These are phyloP conservation scores for Cheirogaleus medius DNA, from an alignment of 2,113 vertebrate species.

Conservation along the genomic window DNA sequence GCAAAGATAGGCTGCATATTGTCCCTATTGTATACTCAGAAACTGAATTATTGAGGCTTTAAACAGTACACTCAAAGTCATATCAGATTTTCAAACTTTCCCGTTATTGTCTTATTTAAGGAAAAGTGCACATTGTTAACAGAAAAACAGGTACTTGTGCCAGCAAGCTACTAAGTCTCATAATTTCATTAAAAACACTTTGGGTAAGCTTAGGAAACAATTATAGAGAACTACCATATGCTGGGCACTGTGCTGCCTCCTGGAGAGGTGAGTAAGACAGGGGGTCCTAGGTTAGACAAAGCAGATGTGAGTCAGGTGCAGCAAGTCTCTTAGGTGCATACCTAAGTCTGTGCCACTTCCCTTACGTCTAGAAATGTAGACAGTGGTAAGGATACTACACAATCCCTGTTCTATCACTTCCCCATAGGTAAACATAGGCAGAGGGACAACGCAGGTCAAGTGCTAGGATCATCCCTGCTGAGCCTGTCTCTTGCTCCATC, in stretches of 20 bases:
- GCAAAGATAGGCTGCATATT: background rate
- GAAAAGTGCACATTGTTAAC: background rate
- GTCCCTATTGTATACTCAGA: background rate
- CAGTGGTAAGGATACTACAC: background rate
- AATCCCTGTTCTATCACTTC: background rate
- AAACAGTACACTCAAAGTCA: background rate
- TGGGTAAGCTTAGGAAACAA: background rate
- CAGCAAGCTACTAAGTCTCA: background rate
- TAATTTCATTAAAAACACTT: background rate
- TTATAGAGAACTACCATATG: background rate
- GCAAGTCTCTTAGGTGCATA: fast-evolving
- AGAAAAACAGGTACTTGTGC: background rate
- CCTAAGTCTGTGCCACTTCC: background rate
- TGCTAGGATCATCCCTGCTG: background rate
- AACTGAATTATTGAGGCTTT: background rate
- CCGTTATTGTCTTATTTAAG: slow-evolving; percentile 11
- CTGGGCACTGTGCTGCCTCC: background rate
- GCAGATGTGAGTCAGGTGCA: fast-evolving
- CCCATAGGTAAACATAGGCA: background rate
- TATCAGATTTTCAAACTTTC: background rate
- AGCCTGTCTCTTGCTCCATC: background rate
- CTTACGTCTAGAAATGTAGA: background rate
- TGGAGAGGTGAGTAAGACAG: background rate
- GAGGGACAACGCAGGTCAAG: background rate
- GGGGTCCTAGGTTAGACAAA: background rate